These are phyloP conservation scores for Siphamia tubifer DNA, from an alignment of 2,113 vertebrate genomes.

Conservation along the genomic window DNA sequence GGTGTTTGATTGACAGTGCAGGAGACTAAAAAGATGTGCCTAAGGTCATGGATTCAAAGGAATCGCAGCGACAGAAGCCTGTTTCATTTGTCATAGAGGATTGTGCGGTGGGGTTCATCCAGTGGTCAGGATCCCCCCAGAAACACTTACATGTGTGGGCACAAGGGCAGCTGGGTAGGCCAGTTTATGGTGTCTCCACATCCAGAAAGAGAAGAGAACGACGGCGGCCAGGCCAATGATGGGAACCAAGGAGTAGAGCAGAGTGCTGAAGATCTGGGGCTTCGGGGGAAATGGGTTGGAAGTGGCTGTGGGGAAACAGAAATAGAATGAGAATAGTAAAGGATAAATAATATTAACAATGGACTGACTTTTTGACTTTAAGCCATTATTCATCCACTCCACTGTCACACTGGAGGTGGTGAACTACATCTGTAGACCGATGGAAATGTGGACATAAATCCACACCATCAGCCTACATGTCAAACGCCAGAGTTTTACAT, in stretches of 20 bases:
- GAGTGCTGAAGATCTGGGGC: constrained; percentile 91
- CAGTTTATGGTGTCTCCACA: constrained; percentile 98
- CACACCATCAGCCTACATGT: too few species aligned
- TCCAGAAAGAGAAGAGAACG: constrained; percentile 95
- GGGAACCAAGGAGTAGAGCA: constrained; percentile 95
- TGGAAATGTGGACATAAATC: too few species aligned
- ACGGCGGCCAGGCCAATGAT: constrained; percentile 93
- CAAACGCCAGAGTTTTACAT: too few species aligned
- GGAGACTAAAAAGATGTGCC: not conserved
- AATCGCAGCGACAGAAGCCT: too few species aligned
- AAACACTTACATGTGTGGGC: constrained; percentile 92
- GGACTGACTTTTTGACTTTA: too few species aligned
- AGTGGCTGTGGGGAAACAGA: constrained; percentile 81
- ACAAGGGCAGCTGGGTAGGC: constrained; percentile 97
- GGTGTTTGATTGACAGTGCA: constrained; percentile 11
- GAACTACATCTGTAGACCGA: too few species aligned
- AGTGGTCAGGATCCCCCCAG: too few species aligned
- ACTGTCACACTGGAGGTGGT: too few species aligned
- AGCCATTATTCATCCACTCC: too few species aligned
- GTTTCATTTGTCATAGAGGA: too few species aligned
- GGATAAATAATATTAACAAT: too few species aligned
- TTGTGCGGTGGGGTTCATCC: too few species aligned
- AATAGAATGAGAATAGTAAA: not conserved
- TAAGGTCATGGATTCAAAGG: not conserved
- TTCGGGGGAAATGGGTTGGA: constrained; percentile 91